Conservation (phyloP, 2,113 vertebrate species). For the Chaetops frenatus region DNA sequence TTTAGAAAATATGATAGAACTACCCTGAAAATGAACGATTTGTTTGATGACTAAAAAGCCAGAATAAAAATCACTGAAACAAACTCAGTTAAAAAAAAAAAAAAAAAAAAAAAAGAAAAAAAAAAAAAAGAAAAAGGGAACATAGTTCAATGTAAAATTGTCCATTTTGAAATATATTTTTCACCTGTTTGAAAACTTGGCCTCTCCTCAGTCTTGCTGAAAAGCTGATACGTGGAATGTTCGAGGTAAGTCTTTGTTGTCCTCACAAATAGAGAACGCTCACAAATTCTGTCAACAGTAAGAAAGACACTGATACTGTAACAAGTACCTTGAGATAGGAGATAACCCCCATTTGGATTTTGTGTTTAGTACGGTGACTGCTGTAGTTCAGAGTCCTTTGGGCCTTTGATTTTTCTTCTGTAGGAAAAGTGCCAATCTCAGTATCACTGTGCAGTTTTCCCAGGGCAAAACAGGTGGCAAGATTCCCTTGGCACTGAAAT, state of each 20-base stretch:
- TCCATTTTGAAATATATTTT: neutral
- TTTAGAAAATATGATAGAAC: neutral
- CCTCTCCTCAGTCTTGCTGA: neutral
- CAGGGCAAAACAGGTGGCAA: neutral
- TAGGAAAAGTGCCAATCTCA: neutral
- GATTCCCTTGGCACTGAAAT: constrained; percentile 8
- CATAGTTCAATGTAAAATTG: neutral
- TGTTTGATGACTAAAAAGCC: neutral
- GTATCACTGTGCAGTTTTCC: neutral
- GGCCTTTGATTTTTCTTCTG: constrained; percentile 10
- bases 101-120: neutral
- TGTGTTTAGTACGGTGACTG: neutral
- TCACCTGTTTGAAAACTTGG: neutral
- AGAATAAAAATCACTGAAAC: neutral
- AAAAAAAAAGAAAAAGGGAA: neutral
- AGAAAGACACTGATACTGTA: neutral
- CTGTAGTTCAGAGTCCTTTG: neutral
- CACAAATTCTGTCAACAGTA: neutral
- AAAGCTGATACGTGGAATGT: neutral
- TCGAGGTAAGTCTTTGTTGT: neutral
- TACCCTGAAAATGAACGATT: neutral
- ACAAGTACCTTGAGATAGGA: neutral
- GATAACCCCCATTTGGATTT: neutral
- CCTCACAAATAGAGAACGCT: neutral
- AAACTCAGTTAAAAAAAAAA: neutral